Evolutionary conservation across 2,797 vertebrate species (phyloP).

Genomic region (Rhabdomys pumilio): DNA sequence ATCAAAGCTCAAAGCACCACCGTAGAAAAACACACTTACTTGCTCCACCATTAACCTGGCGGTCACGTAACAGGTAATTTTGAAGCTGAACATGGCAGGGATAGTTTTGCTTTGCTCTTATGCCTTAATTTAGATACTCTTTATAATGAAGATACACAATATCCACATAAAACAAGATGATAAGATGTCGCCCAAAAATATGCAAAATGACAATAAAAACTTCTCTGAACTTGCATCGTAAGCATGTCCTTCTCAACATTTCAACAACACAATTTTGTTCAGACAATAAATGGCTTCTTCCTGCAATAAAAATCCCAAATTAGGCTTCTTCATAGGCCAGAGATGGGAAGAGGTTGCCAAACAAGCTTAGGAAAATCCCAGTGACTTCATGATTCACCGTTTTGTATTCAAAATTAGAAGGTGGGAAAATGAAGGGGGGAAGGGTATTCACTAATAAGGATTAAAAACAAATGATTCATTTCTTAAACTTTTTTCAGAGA

Average conservation of each 20-base stretch:
- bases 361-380: conserved; percentile 79
- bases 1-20: neutral
- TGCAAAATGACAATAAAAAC: conserved; percentile 14
- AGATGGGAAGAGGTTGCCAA: conserved; percentile 79
- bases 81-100: neutral
- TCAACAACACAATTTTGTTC: conserved; percentile 76
- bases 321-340: conserved; percentile 74
- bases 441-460: conserved; percentile 74
- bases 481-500: conserved; percentile 81
- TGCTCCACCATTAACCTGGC: neutral
- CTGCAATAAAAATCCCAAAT: conserved; percentile 80
- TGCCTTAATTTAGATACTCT: conserved; percentile 32
- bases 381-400: conserved; percentile 81
- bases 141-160: neutral
- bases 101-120: conserved; percentile 48
- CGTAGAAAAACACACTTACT: neutral
- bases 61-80: neutral
- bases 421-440: conserved; percentile 72
- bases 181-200: neutral
- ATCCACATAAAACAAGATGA: conserved; percentile 41
- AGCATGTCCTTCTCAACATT: conserved; percentile 64
- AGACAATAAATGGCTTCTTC: conserved; percentile 78
- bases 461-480: conserved; percentile 84
- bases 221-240: conserved; percentile 49
- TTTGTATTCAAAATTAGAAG: conserved; percentile 85